These are phyloP conservation scores for Turritopsis rubra DNA, from an alignment of 30 jellyfish, hydroid and myxozoan genomes.

Conservation along the genomic window DNA sequence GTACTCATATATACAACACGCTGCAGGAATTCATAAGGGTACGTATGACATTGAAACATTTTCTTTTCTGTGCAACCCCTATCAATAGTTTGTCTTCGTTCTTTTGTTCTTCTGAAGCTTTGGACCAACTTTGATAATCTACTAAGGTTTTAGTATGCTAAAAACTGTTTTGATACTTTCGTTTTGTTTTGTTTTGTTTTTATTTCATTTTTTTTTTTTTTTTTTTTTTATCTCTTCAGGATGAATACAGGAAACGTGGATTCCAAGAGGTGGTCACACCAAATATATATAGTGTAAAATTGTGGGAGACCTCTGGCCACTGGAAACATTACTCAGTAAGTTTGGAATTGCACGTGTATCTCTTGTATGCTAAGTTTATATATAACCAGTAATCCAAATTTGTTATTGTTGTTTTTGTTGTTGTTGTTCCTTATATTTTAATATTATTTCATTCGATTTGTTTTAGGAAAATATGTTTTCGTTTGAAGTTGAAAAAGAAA, in stretches of 20 bases:
- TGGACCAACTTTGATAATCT: no score
- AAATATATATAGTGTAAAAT: slow-evolving; percentile 67
- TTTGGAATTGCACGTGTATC: background rate
- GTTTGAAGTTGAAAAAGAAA: slow-evolving; percentile 93
- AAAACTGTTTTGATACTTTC: slow-evolving; percentile 2
- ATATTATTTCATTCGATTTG: no score
- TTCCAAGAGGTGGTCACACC: slow-evolving; percentile 93
- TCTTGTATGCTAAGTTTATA: no score
- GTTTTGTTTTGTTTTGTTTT: background rate
- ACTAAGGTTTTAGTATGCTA: no score
- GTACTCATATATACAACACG: slow-evolving; percentile 87
- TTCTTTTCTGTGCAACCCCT: no score
- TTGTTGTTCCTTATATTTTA: background rate
- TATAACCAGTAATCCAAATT: background rate
- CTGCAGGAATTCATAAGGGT: slow-evolving; percentile 83
- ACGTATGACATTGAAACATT: no score
- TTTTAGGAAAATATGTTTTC: slow-evolving; percentile 82
- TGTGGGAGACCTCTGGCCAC: slow-evolving; percentile 98
- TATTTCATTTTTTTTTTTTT: background rate
- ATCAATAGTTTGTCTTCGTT: background rate
- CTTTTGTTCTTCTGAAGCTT: no score
- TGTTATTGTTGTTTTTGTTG: background rate
- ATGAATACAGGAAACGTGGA: slow-evolving; percentile 82
- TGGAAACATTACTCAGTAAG: slow-evolving; percentile 94
- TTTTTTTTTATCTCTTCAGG: slow-evolving; percentile 15